phyloP scores from a whole-genome alignment of 1,140 invertebrate species.

The Prorops nasuta region DNA sequence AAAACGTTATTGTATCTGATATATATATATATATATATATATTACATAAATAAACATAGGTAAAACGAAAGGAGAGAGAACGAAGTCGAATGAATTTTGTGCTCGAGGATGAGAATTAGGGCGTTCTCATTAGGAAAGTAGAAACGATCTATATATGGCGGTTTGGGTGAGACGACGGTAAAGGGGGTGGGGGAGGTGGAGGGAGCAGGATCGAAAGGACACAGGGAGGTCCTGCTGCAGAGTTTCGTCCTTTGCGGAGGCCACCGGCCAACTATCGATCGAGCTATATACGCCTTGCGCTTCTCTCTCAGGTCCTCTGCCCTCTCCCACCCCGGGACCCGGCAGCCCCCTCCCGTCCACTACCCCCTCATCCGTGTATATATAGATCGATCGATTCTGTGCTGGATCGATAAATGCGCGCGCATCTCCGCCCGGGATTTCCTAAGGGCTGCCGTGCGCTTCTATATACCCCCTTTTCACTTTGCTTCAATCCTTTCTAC shows the following conservation, averaged over 20 bases:
- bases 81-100: neutral
- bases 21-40: too few species aligned
- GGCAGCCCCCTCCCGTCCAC: slow-evolving; percentile 3
- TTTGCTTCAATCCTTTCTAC: neutral
- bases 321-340: too few species aligned
- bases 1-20: too few species aligned
- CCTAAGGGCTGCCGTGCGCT: neutral
- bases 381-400: neutral
- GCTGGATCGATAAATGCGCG: neutral
- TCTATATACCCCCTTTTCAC: neutral
- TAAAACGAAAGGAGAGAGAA: neutral
- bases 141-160: too few species aligned
- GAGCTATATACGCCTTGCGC: too few species aligned
- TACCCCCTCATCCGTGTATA: neutral
- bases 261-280: too few species aligned
- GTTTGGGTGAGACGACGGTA: neutral
- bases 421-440: too few species aligned
- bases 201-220: slow-evolving; percentile 7
- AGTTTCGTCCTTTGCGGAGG: too few species aligned
- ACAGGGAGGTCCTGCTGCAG: too few species aligned
- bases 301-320: slow-evolving; percentile 5
- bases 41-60: too few species aligned
- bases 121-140: too few species aligned
- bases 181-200: neutral
- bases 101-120: too few species aligned